Evolutionary conservation across 2,888 invertebrate species (phyloP), one percentile per base, ranked within the genome.

Genomic region (Diaperis boleti): DNA sequence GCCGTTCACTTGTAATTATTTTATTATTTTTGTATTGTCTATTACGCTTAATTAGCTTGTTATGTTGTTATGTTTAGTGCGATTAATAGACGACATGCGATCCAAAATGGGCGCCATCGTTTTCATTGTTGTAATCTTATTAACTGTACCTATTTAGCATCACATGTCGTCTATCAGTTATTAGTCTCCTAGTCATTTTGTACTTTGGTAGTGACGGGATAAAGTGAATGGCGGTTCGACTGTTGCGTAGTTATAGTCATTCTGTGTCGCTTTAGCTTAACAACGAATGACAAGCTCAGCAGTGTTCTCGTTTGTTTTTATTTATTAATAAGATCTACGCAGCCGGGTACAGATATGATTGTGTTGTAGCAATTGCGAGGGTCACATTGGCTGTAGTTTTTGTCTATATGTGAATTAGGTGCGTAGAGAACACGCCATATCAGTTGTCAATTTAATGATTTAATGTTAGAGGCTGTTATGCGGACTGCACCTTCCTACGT

Each of bases 391-490:
- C 77, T 76, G 74, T 78, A 77, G 77, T 74, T 65, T 71, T 69
- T 72, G 72, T 73, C 70, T 79, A 75, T 77, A 75, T 77, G 80
- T 80, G 79, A 80, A 79, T 80, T 80, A 80, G 80, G 74, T 76
- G 76, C 78, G 74, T 78, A 78, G 72, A 69, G 66, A 76, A 76
- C 78, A 76, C 76, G 78, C 79, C 79, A 79, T 79, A 78, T 79
- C 78, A 72, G 74, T 79, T 78, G 79, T 80, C 79, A 79, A 80
- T 80, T 80, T 79, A 69, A 76, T 74, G 72, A 73, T 74, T 75
- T 75, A 74, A 76, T 77, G 74, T 76, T 79, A 78, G 77, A 80
- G 79, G 78, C 80, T 80, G 80, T 80, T 79, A 78, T 78, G 72
- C 76, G 78, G 77, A 70, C 75, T 74, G 75, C 72, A 59, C 37